Evolutionary conservation across 2,888 invertebrate species (phyloP), one percentile per base, ranked within the genome.

Genomic region (Chromoteleia sp.): DNA sequence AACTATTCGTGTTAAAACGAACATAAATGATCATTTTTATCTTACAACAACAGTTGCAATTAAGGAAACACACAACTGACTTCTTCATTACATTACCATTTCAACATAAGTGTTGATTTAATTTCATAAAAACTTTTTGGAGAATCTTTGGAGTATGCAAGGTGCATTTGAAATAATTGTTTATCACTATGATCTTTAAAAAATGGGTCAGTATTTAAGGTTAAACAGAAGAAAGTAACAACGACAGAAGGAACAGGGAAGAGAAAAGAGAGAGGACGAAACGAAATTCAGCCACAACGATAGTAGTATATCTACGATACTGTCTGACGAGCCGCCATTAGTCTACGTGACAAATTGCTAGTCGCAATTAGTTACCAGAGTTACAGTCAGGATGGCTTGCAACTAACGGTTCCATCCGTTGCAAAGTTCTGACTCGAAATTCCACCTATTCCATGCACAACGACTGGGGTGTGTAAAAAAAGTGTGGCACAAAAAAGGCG

Each of bases 331-430:
- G 86, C 84, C 87, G 86, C 88, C 88, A 89, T 89, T 89, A 88
- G 87, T 89, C 88, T 88, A 86, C 87, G 88, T 89, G 89, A 89
- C 88, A 89, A 89, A 89, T 88, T 88, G 88, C 88, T 86, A 87
- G 87, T 89, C 87, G 89, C 89, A 89, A 89, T 89, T 89, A 89
- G 89, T 88, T 89, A 88, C 83, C 87, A 82, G 87, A 88, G 88
- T 87, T 88, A 84, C 86, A 86, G 87, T 86, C 86, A 85, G 88
- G 85, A 88, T 87, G 87, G 84, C 81, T 83, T 70, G 75, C 74
- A 75, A 75, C 79, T 77, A 80, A 79, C 78, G 65, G 80, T 82
- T 78, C 74, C 81, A 75, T 65, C 70, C 81, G 73, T 73, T 80
- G 80, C 76, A 61, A 81, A 81, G 77, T 76, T 83, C 80, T 70